Percentiles rank a stretch among this genome's conserved stretches.
Evolutionary conservation across 2,113 vertebrate species (phyloP).

Genomic region (Mesitornis unicolor): DNA sequence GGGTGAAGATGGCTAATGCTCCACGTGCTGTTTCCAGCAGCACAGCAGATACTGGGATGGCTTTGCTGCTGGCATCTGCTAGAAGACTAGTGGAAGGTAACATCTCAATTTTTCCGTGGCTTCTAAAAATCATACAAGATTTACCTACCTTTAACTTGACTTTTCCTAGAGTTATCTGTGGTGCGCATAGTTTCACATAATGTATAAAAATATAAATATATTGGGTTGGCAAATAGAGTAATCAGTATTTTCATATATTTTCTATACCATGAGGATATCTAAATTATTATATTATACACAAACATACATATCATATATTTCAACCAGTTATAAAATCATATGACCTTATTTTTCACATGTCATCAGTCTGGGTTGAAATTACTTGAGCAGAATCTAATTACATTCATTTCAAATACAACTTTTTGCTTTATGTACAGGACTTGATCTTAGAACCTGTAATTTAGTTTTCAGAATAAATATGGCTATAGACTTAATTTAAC

Average conservation of each 20-base stretch:
- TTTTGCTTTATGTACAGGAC: background rate
- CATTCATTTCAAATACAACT: background rate
- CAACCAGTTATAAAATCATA: background rate
- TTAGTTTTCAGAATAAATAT: background rate
- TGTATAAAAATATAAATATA: background rate
- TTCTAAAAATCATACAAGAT: background rate
- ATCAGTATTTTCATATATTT: background rate
- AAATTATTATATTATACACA: background rate
- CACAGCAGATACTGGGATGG: conserved; percentile 77
- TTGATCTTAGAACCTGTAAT: background rate
- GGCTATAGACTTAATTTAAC: background rate
- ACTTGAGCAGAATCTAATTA: background rate
- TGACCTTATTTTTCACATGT: background rate
- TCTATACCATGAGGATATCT: background rate
- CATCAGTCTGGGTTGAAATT: background rate
- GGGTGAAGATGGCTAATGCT: conserved; percentile 73
- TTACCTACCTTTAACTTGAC: background rate
- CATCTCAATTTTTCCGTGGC: background rate
- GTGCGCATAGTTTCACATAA: background rate
- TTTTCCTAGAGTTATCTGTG: background rate
- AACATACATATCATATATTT: background rate
- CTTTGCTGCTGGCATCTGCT: conserved; percentile 77
- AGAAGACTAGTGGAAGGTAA: conserved; percentile 74
- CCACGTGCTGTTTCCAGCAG: conserved; percentile 67
- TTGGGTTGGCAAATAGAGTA: background rate